A percentile compares a stretch with the other conserved stretches of the same genome.
Conservation (phyloP, 2,888 invertebrate genomes). For the Acrobasis consociella region DNA sequence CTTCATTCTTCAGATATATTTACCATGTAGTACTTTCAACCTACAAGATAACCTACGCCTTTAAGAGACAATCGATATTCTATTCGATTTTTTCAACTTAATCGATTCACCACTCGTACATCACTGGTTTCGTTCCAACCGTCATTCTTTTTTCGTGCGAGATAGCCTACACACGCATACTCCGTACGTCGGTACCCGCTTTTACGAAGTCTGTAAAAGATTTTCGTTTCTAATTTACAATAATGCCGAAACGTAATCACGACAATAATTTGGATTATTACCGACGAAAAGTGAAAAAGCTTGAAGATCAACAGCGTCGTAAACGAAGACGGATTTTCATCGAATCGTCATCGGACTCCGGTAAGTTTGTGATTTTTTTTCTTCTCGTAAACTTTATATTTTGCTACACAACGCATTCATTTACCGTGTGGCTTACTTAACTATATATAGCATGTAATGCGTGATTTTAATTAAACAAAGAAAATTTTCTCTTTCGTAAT, state of each 20-base stretch:
- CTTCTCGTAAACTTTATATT: neutral
- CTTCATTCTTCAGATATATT: conserved; percentile 21
- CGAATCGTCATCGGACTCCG: neutral
- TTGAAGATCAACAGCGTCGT: no score
- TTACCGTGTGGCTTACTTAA: no score
- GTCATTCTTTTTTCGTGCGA: conserved; percentile 7
- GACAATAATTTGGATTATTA: no score
- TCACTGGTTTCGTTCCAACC: neutral
- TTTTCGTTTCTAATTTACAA: no score
- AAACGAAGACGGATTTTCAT: neutral
- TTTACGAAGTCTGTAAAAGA: no score
- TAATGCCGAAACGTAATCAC: no score
- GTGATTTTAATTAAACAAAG: no score
- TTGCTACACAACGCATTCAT: no score
- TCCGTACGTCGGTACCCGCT: no score
- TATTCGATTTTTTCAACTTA: neutral
- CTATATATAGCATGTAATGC: no score
- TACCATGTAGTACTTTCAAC: neutral
- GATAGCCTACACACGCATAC: neutral
- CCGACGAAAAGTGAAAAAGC: no score
- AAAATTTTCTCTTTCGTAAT: no score
- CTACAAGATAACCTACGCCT: neutral
- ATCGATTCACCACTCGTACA: neutral
- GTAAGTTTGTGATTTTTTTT: neutral
- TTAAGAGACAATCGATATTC: neutral